Conservation (phyloP, 2,113 vertebrate genomes). For the Callipepla californica region DNA sequence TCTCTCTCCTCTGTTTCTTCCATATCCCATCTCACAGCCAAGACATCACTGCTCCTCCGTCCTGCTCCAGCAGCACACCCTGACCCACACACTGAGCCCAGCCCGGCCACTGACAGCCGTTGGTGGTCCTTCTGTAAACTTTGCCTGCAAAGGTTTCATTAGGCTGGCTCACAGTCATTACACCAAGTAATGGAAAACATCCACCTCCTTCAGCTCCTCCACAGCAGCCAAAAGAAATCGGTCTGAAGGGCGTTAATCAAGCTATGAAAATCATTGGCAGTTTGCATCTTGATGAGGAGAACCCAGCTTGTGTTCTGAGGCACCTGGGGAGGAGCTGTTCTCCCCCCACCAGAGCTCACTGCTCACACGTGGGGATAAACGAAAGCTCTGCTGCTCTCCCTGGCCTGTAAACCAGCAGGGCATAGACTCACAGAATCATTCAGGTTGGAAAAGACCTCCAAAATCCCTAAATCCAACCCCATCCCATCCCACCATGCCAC, state of each 20-base stretch:
- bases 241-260: slow-evolving; percentile 54
- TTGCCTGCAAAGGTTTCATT: slow-evolving; percentile 68
- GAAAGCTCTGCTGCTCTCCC: neutral
- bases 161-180: slow-evolving; percentile 65
- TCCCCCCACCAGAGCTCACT: neutral
- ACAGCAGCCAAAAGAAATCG: slow-evolving; percentile 15
- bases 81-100: slow-evolving; percentile 29
- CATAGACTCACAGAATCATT: too few species aligned
- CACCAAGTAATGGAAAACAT: slow-evolving; percentile 74
- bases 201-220: slow-evolving; percentile 58
- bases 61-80: neutral
- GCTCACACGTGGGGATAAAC: neutral
- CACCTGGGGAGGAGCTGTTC: neutral
- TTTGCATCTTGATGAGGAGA: slow-evolving; percentile 51
- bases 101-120: slow-evolving; percentile 45
- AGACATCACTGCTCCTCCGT: neutral
- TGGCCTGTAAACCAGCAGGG: neutral
- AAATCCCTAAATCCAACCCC: too few species aligned
- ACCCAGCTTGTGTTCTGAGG: neutral
- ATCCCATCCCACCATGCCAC: too few species aligned
- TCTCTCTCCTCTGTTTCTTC: neutral
- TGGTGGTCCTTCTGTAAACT: slow-evolving; percentile 61
- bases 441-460: too few species aligned
- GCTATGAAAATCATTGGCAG: slow-evolving; percentile 69
- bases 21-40: neutral